Evolutionary conservation across 2,888 invertebrate species (phyloP).

Genomic region (Frankliniella intonsa): DNA sequence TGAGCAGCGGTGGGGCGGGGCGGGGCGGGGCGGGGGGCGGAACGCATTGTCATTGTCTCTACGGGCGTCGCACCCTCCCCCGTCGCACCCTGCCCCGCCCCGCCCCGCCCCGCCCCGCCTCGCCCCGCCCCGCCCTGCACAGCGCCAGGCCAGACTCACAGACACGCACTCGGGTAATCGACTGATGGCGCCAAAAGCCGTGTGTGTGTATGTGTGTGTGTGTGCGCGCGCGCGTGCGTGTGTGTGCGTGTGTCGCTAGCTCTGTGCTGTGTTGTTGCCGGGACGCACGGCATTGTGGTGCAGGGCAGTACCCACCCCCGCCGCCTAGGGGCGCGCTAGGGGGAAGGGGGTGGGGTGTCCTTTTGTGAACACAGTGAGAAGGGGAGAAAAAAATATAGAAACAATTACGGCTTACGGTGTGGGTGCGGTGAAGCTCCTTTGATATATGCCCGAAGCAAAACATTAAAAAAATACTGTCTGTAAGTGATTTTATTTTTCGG

Average conservation of each 20-base stretch:
- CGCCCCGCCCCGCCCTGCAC: too few relatives aligned
- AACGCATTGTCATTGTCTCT: neutral
- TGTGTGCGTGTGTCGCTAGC: neutral
- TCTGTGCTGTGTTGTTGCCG: neutral
- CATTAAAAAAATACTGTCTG: too few relatives aligned
- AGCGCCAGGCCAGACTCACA: neutral
- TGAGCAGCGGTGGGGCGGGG: neutral
- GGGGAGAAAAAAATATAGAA: too few relatives aligned
- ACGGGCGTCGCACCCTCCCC: neutral
- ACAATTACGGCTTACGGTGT: too few relatives aligned
- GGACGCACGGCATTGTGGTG: neutral
- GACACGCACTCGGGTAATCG: neutral
- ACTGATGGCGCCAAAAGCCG: neutral
- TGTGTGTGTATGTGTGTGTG: constrained; percentile 15
- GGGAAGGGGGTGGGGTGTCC: too few relatives aligned
- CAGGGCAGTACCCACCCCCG: neutral
- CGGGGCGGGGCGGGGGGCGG: neutral
- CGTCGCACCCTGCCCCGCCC: neutral
- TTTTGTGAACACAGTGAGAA: too few relatives aligned
- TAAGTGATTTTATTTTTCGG: too few relatives aligned
- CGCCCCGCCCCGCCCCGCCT: too few relatives aligned
- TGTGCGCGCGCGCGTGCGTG: neutral
- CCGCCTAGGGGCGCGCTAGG: neutral
- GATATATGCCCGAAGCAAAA: too few relatives aligned
- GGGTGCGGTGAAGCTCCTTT: too few relatives aligned